phyloP scores from a whole-genome alignment of 2,113 vertebrate species.

The Callorhinus ursinus region DNA sequence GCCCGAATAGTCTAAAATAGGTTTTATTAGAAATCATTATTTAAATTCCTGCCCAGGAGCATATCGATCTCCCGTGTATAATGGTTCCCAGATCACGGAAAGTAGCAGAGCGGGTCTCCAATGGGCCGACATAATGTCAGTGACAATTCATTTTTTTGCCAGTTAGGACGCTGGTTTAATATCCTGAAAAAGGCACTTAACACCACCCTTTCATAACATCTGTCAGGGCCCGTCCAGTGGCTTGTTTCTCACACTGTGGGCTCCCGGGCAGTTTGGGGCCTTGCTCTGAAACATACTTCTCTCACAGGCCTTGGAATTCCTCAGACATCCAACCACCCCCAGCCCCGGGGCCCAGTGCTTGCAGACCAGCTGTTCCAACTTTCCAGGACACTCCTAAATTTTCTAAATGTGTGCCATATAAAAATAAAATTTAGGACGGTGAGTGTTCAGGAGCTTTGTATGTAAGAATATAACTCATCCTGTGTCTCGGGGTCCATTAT shows the following conservation, averaged over 20 bases:
- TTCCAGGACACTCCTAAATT: conserved; percentile 85
- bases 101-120: conserved; percentile 84
- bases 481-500: conserved; percentile 51
- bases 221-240: conserved; percentile 76
- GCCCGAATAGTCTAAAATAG: conserved; percentile 83
- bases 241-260: conserved; percentile 81
- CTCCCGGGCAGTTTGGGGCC: conserved; percentile 72
- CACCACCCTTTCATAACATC: conserved; percentile 86
- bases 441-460: conserved; percentile 57
- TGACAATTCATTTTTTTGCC: conserved; percentile 88
- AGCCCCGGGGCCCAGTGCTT: conserved; percentile 41
- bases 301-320: conserved; percentile 78
- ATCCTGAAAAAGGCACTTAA: conserved; percentile 89
- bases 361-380: conserved; percentile 85
- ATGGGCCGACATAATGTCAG: conserved; percentile 85
- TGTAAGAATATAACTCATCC: conserved; percentile 81
- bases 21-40: conserved; percentile 91
- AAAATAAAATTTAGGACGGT: conserved; percentile 83
- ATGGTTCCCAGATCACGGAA: conserved; percentile 88
- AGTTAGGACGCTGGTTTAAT: conserved; percentile 89
- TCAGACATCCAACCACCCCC: conserved; percentile 58
- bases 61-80: conserved; percentile 86
- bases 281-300: conserved; percentile 65
- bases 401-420: conserved; percentile 85
- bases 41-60: conserved; percentile 84